These are phyloP conservation scores for Macropus fuliginosus DNA, from an alignment of 2,797 vertebrate species.

Conservation along the genomic window DNA sequence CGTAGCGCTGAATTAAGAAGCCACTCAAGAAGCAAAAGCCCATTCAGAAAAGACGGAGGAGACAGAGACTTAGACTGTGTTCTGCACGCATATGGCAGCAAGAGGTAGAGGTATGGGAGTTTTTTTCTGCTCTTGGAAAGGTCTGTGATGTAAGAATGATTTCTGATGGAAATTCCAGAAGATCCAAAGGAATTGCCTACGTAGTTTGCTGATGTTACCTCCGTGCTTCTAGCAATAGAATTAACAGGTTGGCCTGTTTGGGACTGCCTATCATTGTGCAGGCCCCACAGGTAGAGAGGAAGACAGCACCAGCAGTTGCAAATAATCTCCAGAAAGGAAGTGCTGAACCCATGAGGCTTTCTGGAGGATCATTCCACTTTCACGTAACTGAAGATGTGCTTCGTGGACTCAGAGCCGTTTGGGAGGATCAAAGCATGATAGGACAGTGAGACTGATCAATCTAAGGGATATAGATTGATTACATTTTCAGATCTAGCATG, in stretches of 20 bases:
- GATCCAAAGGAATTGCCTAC: constrained; percentile 98
- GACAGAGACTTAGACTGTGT: constrained; percentile 95
- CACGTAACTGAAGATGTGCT: constrained; percentile 99
- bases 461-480: too few species aligned
- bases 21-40: constrained; percentile 94
- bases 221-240: constrained; percentile 96
- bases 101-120: constrained; percentile 96
- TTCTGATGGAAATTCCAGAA: constrained; percentile 97
- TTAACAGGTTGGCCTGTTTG: constrained; percentile 95
- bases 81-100: constrained; percentile 98
- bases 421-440: constrained; percentile 83
- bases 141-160: constrained; percentile 98
- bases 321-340: constrained; percentile 95
- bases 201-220: constrained; percentile 96
- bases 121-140: constrained; percentile 98
- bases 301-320: constrained; percentile 95
- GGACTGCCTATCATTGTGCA: constrained; percentile 98
- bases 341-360: constrained; percentile 94
- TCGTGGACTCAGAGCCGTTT: constrained; percentile 96
- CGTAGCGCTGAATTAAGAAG: constrained; percentile 93
- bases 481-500: constrained; percentile 95
- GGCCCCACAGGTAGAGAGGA: constrained; percentile 98
- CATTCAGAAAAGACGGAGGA: constrained; percentile 96
- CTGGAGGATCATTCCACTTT: constrained; percentile 96
- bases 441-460: too few species aligned